phyloP scores from a whole-genome alignment of 92 coral and sea anemone species.

The Blastomussa wellsi region DNA sequence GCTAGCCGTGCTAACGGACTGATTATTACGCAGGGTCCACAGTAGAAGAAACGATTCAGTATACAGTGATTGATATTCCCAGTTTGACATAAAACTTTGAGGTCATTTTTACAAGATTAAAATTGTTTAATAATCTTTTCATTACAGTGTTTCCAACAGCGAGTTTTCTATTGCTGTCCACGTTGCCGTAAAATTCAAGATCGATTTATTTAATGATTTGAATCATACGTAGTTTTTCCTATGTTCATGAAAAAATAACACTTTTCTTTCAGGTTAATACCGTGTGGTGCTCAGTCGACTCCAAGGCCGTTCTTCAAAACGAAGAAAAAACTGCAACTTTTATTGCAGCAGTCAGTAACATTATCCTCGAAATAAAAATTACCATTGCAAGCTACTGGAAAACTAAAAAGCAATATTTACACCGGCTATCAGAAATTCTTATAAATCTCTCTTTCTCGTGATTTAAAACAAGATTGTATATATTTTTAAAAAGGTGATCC shows the following conservation, averaged over 20 bases:
- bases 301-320: neutral
- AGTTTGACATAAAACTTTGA: neutral
- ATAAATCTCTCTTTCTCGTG: neutral
- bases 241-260: neutral
- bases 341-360: neutral
- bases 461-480: neutral
- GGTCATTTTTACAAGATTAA: neutral
- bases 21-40: neutral
- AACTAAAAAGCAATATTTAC: constrained; percentile 5
- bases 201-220: neutral
- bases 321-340: neutral
- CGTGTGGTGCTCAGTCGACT: no score
- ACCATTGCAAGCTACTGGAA: neutral
- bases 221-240: neutral
- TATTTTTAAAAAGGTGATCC: neutral
- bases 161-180: neutral
- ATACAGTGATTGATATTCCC: neutral
- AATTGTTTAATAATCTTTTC: neutral
- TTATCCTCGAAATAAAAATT: neutral
- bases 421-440: neutral
- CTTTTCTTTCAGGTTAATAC: no score
- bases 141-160: neutral
- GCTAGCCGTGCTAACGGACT: neutral
- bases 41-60: neutral
- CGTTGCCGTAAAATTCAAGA: neutral